A percentile compares a stretch with the other conserved stretches of the same genome.
These are phyloP conservation scores for Urocynchramus pylzowi DNA, from an alignment of 2,113 vertebrate species.

Conservation along the genomic window DNA sequence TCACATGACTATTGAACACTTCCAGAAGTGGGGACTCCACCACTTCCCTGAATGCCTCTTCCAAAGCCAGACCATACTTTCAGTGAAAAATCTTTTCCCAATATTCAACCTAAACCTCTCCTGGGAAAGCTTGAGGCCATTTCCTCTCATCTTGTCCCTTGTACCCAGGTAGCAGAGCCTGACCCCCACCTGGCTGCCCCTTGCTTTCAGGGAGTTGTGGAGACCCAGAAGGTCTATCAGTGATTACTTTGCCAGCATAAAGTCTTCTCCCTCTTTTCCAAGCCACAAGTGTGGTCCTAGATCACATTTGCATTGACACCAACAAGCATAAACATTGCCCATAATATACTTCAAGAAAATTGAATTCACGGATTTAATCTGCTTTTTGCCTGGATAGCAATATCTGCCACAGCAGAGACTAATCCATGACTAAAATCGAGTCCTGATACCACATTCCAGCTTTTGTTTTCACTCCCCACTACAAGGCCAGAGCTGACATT, in stretches of 20 bases:
- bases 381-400: background rate
- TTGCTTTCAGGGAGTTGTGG: background rate
- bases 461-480: background rate
- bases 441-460: background rate
- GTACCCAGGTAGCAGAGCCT: background rate
- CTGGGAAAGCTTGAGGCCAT: fast-evolving
- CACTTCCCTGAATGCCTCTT: background rate
- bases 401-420: background rate
- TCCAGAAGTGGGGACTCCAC: background rate
- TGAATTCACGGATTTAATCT: background rate
- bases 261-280: background rate
- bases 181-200: background rate
- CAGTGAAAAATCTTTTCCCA: background rate
- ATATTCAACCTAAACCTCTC: background rate
- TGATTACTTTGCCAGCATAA: background rate
- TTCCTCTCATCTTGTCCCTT: background rate
- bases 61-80: background rate
- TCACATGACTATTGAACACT: background rate
- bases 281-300: background rate
- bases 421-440: background rate
- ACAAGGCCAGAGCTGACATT: background rate
- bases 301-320: background rate
- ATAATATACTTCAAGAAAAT: background rate
- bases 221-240: background rate
- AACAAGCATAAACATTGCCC: background rate